Evolutionary conservation across 2,797 vertebrate genomes (phyloP), one percentile per base, ranked within the genome.

Genomic region (Pristis pectinata): DNA sequence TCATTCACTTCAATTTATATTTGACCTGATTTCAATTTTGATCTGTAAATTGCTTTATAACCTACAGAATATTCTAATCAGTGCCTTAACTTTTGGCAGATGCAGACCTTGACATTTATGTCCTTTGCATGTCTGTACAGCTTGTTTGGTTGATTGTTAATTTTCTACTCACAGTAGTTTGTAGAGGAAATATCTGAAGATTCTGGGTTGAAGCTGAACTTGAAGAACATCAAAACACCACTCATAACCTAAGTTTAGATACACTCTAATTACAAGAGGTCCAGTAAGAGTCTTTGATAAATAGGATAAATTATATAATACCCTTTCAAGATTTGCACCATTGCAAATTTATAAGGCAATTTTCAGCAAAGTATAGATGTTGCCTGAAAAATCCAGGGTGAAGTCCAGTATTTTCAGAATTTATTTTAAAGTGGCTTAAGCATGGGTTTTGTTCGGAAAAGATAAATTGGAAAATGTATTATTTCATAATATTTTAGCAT

Each of bases 81-180:
- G 98, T 99, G 99, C 99, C 98, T 99, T 99, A 99, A 96, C 97
- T 97, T 96, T 85, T 97, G 95, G 96, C 97, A 97, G 96, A 97
- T 96, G 96, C 96, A 97, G 97, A 97, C 97, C 97, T 96, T 97
- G 41, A 1, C 24, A 49, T 97, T 95, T 97, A 96, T 97, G 96
- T 96, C 95, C 96, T 95, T 96, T 95, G 94, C 96, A 95, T 95
- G 96, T 96, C 96, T 96, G 95, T 95, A 95, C 92, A 91, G 92
- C 95, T 76, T 9, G 49, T 94, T 22, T 49, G 70, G n/a, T 49
- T 94, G 53, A n/a, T 56, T 94, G 49, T 94, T 74, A 72, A 17
- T 74, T 76, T 94, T 94, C 44, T 94, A 94, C 67, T 70, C 67
- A 76, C 15, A 41, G 37, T 72, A 49, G 44, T 74, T 94, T 94